Evolutionary conservation across 1,140 invertebrate genomes (phyloP), one percentile per base, ranked within the genome.

Genomic region (Copidosoma floridanum): DNA sequence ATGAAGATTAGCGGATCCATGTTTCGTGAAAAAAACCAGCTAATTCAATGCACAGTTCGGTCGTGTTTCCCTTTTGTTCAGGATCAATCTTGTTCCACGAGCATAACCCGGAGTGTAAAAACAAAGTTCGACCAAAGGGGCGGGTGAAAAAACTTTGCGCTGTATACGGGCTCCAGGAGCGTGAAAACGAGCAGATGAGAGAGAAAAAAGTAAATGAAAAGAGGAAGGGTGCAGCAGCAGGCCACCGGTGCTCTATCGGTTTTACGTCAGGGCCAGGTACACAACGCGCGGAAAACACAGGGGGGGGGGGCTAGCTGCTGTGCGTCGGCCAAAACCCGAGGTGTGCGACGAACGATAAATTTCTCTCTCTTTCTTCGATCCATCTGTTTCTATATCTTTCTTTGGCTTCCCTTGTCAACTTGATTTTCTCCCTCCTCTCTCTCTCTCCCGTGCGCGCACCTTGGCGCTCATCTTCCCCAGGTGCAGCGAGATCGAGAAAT

Each of bases 311-410:
- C 40, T 43, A 43, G 21, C 20, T 21, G 44, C 21, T 37, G 20
- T 10, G 51, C n/a, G 35, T 37, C 2, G 0, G 52, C 41, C 8
- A 3, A 3, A 43, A 2, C 3, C 41, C 5, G 24, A 61, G 58
- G 52, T n/a, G n/a, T 56, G 60, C 27, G 60, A 62, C 53, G 57
- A 62, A 62, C 60, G 60, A 62, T 62, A 62, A 62, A 62, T 62
- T 55, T 61, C 38, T 23, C 21, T 32, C 29, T n/a, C n/a, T n/a
- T n/a, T n/a, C n/a, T 18, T 8, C 40, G 37, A 61, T 52, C 23
- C 48, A 61, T 55, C 51, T 55, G 50, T 27, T 23, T 40, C 21
- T 24, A 14, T 18, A 26, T 21, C 26, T 29, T 7, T 27, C 44
- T 20, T 12, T 37, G 14, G 16, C 50, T 44, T 32, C 1, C 43